phyloP scores from a whole-genome alignment of 1,140 invertebrate genomes.

The Coptotermes formosanus region DNA sequence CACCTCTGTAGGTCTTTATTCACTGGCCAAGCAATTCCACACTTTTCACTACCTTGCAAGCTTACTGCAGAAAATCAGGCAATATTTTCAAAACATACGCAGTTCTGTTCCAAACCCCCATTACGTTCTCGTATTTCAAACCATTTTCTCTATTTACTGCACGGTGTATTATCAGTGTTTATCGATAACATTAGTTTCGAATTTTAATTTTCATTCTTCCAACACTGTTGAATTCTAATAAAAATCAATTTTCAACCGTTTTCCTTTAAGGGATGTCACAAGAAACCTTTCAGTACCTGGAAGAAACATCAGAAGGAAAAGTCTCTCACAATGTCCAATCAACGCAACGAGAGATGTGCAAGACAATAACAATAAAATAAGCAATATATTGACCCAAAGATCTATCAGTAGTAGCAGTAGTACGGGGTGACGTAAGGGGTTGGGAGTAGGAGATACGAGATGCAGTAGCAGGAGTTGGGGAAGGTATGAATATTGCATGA shows the following conservation, averaged over 20 bases:
- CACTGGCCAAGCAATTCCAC: too few relatives aligned
- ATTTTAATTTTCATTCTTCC: not conserved
- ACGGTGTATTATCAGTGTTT: not conserved
- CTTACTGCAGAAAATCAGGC: too few relatives aligned
- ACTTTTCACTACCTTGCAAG: too few relatives aligned
- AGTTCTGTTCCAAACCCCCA: not conserved
- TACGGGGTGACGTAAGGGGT: not conserved
- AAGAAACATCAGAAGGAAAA: not conserved
- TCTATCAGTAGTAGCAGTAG: not conserved
- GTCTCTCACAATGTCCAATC: not conserved
- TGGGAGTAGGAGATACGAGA: not conserved
- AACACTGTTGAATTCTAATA: not conserved
- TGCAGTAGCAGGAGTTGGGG: not conserved
- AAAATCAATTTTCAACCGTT: not conserved
- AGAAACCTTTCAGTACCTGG: not conserved
- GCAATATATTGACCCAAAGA: not conserved
- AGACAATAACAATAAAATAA: slow-evolving; percentile 12
- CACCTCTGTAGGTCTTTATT: too few relatives aligned
- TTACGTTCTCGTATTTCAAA: not conserved
- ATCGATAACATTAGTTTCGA: not conserved
- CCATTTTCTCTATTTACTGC: not conserved
- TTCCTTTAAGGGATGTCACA: not conserved
- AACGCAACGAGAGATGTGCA: not conserved
- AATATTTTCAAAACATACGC: too few relatives aligned
- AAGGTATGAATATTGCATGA: slow-evolving; percentile 1